Percentiles rank a stretch among this genome's conserved stretches.
Evolutionary conservation across 2,797 vertebrate genomes (phyloP).

Genomic region (Masticophis lateralis): DNA sequence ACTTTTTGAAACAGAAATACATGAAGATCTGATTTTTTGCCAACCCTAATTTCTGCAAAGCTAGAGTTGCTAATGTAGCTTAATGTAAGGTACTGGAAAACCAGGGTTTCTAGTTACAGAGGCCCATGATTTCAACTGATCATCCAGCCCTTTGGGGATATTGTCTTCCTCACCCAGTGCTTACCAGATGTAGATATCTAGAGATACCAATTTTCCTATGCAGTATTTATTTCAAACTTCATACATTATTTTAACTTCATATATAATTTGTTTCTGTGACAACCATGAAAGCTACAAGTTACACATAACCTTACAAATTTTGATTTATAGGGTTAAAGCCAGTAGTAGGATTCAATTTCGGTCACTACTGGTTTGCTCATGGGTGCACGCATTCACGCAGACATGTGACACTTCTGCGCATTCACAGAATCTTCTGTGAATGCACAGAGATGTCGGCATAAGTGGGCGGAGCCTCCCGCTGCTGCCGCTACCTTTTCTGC

Average conservation of each 20-base stretch:
- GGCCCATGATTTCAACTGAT: neutral
- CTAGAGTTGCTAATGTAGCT: no score
- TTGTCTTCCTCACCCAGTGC: neutral
- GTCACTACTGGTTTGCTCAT: rapidly evolving
- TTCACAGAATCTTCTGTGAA: no score
- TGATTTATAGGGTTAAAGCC: neutral
- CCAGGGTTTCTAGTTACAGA: neutral
- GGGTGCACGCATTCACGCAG: rapidly evolving
- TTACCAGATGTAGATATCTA: neutral
- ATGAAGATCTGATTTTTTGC: neutral
- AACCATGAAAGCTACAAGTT: neutral
- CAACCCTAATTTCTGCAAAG: neutral
- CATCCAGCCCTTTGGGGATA: neutral
- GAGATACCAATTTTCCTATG: neutral
- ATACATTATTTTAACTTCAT: neutral
- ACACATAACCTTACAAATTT: neutral
- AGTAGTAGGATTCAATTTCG: no score
- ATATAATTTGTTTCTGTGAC: neutral
- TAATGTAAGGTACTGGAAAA: no score
- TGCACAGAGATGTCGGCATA: rapidly evolving
- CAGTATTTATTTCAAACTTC: neutral
- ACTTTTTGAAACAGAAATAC: neutral
- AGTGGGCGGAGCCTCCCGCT: no score
- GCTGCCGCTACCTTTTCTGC: no score
- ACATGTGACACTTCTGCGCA: no score